Conservation (phyloP, 2,797 vertebrate genomes). For the Spinus pinus region DNA sequence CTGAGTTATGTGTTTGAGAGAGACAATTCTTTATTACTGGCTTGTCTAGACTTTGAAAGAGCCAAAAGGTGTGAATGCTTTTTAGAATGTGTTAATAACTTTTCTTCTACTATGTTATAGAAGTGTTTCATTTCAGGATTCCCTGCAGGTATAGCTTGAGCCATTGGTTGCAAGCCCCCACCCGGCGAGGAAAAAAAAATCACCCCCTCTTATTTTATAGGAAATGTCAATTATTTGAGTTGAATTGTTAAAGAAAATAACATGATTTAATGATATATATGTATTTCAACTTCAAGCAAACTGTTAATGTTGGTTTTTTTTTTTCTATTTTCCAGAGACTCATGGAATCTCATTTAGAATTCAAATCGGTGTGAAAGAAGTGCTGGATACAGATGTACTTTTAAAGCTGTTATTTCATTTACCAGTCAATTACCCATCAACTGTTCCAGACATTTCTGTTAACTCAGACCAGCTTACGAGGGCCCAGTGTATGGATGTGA, state of each 20-base stretch:
- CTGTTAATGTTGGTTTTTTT: conserved; percentile 48
- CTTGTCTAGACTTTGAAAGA: conserved; percentile 5
- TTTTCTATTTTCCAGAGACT: conserved; percentile 72
- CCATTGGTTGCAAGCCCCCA: not conserved
- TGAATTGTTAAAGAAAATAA: not conserved
- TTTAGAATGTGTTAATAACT: conserved; percentile 40
- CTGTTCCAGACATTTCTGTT: conserved; percentile 82
- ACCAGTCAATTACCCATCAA: conserved; percentile 79
- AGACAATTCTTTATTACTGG: not conserved
- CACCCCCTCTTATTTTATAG: not conserved
- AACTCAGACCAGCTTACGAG: conserved; percentile 80
- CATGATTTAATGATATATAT: not conserved
- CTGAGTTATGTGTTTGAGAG: not conserved
- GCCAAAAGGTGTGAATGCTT: not conserved
- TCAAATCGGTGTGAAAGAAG: conserved; percentile 67
- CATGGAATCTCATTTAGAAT: conserved; percentile 76
- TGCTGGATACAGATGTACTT: conserved; percentile 53
- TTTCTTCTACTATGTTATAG: not conserved
- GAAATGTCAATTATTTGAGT: not conserved
- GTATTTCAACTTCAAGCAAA: not conserved
- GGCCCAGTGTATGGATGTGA: conserved; percentile 75
- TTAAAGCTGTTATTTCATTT: conserved; percentile 83
- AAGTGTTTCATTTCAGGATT: conserved; percentile 44
- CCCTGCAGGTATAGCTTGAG: not conserved
- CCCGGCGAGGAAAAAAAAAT: not conserved